A percentile compares a stretch with the other conserved stretches of the same genome.
Conservation (phyloP, 2,888 invertebrate genomes). For the Acrocyrtus sp. region DNA sequence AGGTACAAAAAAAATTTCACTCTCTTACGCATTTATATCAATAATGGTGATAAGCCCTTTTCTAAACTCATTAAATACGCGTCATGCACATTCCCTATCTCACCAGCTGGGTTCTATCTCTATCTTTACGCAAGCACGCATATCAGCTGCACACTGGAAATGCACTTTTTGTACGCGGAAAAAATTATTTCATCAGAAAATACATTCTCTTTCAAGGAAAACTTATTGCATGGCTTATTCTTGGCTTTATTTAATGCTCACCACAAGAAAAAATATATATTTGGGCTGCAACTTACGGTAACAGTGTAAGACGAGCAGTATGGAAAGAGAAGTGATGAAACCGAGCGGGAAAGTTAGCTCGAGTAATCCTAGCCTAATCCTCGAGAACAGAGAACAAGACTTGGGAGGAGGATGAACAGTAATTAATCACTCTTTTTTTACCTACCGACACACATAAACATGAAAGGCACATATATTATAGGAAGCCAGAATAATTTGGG, state of each 20-base stretch:
- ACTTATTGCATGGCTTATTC: too few species aligned
- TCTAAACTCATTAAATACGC: too few species aligned
- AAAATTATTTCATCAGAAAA: background rate
- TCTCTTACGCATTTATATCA: background rate
- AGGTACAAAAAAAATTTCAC: constrained; percentile 60
- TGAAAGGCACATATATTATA: background rate
- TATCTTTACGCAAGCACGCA: background rate
- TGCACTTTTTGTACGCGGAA: background rate
- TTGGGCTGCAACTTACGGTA: too few species aligned
- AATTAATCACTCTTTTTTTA: constrained; percentile 21
- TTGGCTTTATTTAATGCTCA: constrained; percentile 1
- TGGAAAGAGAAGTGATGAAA: background rate
- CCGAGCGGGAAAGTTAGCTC: background rate
- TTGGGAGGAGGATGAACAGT: constrained; percentile 6
- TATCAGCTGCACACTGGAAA: background rate
- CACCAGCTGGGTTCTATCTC: background rate
- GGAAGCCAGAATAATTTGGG: background rate
- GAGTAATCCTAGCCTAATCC: too few species aligned
- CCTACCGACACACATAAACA: too few species aligned
- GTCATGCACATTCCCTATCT: too few species aligned
- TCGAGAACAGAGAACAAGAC: background rate
- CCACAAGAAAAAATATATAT: background rate
- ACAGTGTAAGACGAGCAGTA: background rate
- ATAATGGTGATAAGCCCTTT: too few species aligned
- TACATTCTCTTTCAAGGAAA: too few species aligned